Evolutionary conservation across 1,140 invertebrate genomes (phyloP).

Genomic region (Papilio machaon): DNA sequence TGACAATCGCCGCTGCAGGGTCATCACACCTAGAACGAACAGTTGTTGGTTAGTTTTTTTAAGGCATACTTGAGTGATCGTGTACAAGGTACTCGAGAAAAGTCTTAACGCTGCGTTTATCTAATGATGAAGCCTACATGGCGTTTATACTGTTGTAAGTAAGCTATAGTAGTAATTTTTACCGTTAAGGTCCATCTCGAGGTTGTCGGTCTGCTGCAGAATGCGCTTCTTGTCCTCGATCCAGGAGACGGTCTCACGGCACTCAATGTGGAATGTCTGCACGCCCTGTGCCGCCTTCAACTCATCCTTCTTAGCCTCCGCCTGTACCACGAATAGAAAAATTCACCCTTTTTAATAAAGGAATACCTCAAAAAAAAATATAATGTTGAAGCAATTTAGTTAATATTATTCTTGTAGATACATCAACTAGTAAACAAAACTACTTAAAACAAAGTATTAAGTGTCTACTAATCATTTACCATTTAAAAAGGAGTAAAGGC

Average conservation of each 20-base stretch:
- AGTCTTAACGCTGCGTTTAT: too few relatives aligned
- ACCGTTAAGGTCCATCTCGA: constrained; percentile 97
- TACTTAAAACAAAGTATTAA: too few relatives aligned
- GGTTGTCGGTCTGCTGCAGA: constrained; percentile 95
- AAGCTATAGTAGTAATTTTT: constrained; percentile 26
- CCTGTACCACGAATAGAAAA: constrained; percentile 66
- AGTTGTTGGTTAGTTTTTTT: not conserved
- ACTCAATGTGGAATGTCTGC: constrained; percentile 99
- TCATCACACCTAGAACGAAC: constrained; percentile 85
- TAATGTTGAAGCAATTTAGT: too few relatives aligned
- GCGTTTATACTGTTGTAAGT: not conserved
- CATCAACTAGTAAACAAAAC: too few relatives aligned
- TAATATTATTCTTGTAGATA: too few relatives aligned
- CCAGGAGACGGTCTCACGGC: constrained; percentile 99
- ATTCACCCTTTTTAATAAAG: not conserved
- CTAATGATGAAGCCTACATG: too few relatives aligned
- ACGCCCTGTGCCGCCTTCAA: constrained; percentile 98
- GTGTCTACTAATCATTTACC: too few relatives aligned
- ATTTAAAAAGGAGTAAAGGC: too few relatives aligned
- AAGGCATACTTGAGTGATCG: too few relatives aligned
- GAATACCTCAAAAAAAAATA: too few relatives aligned
- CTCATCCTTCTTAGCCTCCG: constrained; percentile 96
- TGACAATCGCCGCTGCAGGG: constrained; percentile 92
- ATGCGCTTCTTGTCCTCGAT: constrained; percentile 99
- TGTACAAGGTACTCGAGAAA: too few relatives aligned